Base-by-base conservation (phyloP, 2,888 invertebrate species). In the Agriopis aurantiaria region DNA sequence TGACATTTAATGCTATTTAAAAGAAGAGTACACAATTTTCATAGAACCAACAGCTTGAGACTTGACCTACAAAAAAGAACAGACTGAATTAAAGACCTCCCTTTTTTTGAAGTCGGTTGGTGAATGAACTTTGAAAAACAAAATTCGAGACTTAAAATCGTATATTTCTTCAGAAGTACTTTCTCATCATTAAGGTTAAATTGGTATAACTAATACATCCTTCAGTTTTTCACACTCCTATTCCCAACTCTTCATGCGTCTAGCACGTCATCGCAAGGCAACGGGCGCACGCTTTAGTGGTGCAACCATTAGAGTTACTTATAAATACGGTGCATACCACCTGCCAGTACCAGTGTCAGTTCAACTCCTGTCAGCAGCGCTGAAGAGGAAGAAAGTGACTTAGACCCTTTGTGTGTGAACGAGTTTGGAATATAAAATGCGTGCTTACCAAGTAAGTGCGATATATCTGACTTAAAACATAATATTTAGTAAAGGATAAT, bases 311-410 rank as follows among this genome's bases (percentile, higher is more conserved):
- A 46, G 60, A 70, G 77, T 72, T 80, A 51, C 82, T 89, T 93
- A 93, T 92, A 94, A 92, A 92, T 91, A 91, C 80, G 80, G 85
- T 82, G 85, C 81, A 76, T 68, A 71, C 68, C 71, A 71, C 65
- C 69, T 69, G 69, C 72, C 74, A 76, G 80, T 79, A 85, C 71
- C 89, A 91, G 91, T 90, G 90, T 91, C 90, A 94, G 93, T 94
- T 93, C 91, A 75, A 80, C 84, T 94, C 92, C 92, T 92, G 93
- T 92, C 92, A 83, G 87, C 84, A 69, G 41, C 68, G 87, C 89
- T 88, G 92, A 93, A 94, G 91, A 93, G 92, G 93, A 91, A 86
- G 92, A 91, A 93, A 94, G 93, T 94, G 92, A 91, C 87, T 71
- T 74, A 68, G 60, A 78, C 23, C 74, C 40, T 45, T 58, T 57